phyloP scores from a whole-genome alignment of 2,113 vertebrate genomes.

The Neodon shergylaensis region DNA sequence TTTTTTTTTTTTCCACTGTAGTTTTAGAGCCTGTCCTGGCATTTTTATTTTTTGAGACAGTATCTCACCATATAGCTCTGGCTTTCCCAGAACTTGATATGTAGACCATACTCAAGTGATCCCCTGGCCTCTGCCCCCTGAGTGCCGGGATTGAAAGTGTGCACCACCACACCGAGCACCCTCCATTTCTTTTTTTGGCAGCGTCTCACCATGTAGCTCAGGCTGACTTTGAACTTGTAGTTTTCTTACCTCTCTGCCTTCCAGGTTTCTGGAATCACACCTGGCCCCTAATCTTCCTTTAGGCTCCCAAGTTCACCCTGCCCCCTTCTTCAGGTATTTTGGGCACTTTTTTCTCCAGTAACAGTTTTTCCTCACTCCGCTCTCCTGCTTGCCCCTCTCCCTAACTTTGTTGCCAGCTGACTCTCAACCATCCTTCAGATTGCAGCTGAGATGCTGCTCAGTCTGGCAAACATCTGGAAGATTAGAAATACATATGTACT shows the following conservation, averaged over 20 bases:
- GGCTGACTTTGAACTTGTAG: not conserved
- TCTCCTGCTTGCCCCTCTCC: not conserved
- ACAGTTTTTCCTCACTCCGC: not conserved
- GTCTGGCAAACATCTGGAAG: conserved; percentile 15
- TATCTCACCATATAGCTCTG: not conserved
- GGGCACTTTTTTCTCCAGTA: not conserved
- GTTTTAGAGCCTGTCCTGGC: no score
- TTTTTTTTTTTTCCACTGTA: no score
- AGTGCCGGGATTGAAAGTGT: not conserved
- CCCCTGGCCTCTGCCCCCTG: not conserved
- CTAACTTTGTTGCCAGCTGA: conserved; percentile 10
- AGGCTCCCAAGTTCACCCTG: not conserved
- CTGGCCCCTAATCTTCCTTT: not conserved
- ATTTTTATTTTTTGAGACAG: not conserved
- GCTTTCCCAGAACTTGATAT: not conserved
- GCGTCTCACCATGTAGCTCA: not conserved
- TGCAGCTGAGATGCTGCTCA: not conserved
- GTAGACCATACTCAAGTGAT: not conserved
- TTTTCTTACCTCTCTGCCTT: not conserved
- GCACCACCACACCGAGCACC: not conserved
- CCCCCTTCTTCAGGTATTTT: conserved; percentile 16
- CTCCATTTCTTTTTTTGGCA: not conserved
- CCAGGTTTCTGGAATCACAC: not conserved
- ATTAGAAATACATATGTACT: not conserved
- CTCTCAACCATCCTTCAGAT: not conserved